A percentile compares a stretch with the other conserved stretches of the same genome.
Evolutionary conservation across 2,888 invertebrate species (phyloP).

Genomic region (Caenorhabditis drosophilae): DNA sequence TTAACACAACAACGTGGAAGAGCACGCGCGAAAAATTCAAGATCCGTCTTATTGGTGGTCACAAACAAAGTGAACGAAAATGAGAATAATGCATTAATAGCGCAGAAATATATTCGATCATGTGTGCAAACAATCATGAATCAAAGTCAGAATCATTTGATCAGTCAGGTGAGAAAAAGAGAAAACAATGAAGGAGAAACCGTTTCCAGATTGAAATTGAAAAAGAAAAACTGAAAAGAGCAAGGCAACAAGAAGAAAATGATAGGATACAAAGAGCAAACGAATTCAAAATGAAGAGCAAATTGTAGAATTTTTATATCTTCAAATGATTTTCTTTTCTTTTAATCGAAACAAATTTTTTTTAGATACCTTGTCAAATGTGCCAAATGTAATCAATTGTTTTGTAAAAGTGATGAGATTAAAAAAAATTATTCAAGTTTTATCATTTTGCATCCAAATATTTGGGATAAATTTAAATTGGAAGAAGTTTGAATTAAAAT

Average conservation of each 20-base stretch:
- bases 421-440: constrained; percentile 29
- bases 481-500: no score
- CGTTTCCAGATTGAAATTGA: neutral
- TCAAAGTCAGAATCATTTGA: constrained; percentile 8
- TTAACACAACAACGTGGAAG: constrained; percentile 56
- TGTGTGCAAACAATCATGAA: constrained; percentile 24
- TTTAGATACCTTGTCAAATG: constrained; percentile 9
- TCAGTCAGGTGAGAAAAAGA: constrained; percentile 4
- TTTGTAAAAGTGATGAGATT: constrained; percentile 10
- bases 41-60: constrained; percentile 57
- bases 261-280: neutral
- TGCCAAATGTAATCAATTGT: neutral
- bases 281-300: neutral
- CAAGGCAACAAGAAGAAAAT: no score
- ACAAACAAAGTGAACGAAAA: constrained; percentile 39
- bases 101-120: constrained; percentile 22
- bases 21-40: constrained; percentile 59
- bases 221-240: neutral
- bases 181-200: neutral
- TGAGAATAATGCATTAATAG: constrained; percentile 45
- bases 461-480: constrained; percentile 15
- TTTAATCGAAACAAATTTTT: neutral
- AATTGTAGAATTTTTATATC: neutral
- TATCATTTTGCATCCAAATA: constrained; percentile 15
- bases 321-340: no score